phyloP scores from a whole-genome alignment of 2,888 invertebrate species.

The Blomia tropicalis region DNA sequence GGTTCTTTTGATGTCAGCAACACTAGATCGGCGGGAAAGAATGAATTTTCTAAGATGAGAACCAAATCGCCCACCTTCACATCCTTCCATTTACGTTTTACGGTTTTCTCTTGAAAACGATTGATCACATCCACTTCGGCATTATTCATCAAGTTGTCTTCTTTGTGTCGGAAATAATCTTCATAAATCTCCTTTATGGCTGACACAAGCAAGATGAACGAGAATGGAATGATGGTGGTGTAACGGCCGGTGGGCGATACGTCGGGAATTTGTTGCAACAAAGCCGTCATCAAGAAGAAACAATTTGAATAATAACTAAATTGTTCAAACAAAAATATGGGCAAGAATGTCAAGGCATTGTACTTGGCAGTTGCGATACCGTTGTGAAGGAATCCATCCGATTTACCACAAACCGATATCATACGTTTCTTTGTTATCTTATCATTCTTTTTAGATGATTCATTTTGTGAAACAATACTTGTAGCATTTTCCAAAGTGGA shows the following conservation, averaged over 20 bases:
- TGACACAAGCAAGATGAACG: slow-evolving; percentile 87
- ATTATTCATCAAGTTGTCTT: slow-evolving; percentile 87
- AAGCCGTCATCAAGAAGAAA: slow-evolving; percentile 93
- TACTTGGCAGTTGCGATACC: slow-evolving; percentile 72
- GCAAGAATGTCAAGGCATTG: slow-evolving; percentile 61
- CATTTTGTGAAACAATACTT: too few relatives aligned
- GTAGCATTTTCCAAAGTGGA: too few relatives aligned
- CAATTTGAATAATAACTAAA: slow-evolving; percentile 97
- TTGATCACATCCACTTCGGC: slow-evolving; percentile 48
- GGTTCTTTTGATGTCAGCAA: slow-evolving; percentile 53
- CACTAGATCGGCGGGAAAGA: slow-evolving; percentile 91
- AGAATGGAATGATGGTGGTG: slow-evolving; percentile 90
- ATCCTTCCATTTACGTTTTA: slow-evolving; percentile 61
- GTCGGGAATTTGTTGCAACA: slow-evolving; percentile 84
- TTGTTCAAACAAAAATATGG: slow-evolving; percentile 96
- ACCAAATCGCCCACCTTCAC: slow-evolving; percentile 83
- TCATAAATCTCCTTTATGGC: slow-evolving; percentile 97
- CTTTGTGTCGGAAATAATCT: slow-evolving; percentile 86
- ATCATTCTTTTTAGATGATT: too few relatives aligned
- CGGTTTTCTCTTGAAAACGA: slow-evolving; percentile 45
- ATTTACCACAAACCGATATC: too few relatives aligned
- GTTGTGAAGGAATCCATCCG: too few relatives aligned
- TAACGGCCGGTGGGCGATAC: slow-evolving; percentile 97
- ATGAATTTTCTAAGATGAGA: slow-evolving; percentile 72
- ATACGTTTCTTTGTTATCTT: too few relatives aligned